Percentiles rank a stretch among this genome's conserved stretches.
Evolutionary conservation across 2,113 vertebrate genomes (phyloP).

Genomic region (Aegotheles bennettii): DNA sequence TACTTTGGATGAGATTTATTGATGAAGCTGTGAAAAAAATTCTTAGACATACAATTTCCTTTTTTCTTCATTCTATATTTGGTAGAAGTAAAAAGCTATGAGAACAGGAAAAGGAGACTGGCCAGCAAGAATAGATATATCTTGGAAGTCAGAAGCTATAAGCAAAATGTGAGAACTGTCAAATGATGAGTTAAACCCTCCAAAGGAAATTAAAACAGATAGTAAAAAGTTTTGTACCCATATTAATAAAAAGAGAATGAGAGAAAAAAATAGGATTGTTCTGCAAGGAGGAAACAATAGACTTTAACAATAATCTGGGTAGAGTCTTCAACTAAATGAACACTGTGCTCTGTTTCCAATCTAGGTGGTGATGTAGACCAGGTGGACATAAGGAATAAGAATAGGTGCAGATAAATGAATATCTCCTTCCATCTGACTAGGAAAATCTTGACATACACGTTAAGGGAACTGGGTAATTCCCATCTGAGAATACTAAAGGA

Average conservation of each 20-base stretch:
- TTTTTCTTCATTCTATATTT: background rate
- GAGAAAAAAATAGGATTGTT: background rate
- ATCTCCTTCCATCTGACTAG: background rate
- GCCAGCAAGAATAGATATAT: background rate
- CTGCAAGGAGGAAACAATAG: background rate
- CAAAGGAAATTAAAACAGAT: background rate
- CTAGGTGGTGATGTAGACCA: background rate
- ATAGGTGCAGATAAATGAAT: background rate
- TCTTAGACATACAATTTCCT: background rate
- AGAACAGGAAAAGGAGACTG: background rate
- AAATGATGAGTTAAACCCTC: background rate
- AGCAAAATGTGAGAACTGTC: background rate
- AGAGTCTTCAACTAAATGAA: background rate
- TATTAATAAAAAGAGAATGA: background rate
- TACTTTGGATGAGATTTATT: background rate
- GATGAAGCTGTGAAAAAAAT: background rate
- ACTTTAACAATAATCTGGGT: background rate
- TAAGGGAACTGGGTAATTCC: background rate
- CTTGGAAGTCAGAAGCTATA: background rate
- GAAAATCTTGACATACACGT: background rate
- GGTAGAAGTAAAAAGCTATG: background rate
- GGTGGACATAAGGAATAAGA: background rate
- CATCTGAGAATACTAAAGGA: background rate
- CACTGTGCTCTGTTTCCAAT: background rate
- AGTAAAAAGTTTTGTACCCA: background rate